Conservation (phyloP, 2,888 invertebrate genomes). For the Theodoxus fluviatilis region DNA sequence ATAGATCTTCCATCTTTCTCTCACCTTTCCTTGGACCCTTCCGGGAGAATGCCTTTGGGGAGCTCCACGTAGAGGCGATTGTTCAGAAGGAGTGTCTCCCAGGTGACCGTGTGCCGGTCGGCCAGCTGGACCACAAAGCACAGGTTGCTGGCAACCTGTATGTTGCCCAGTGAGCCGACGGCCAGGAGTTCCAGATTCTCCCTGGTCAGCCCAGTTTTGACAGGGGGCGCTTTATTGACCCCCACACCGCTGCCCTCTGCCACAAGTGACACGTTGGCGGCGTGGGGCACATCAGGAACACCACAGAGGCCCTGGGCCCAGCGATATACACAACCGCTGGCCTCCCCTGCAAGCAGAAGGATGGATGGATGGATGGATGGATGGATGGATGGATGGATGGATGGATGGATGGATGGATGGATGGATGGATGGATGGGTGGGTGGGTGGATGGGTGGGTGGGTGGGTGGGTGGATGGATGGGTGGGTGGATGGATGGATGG, state of each 20-base stretch:
- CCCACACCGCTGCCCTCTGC: conserved; percentile 78
- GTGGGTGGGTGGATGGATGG: too few relatives aligned
- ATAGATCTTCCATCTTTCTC: too few relatives aligned
- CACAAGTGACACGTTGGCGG: conserved; percentile 71
- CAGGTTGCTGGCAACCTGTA: conserved; percentile 55
- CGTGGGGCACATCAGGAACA: conserved; percentile 99
- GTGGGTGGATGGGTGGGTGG: too few relatives aligned
- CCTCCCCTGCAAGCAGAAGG: too few relatives aligned
- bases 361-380: too few relatives aligned
- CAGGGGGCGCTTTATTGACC: conserved; percentile 76
- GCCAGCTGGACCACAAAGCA: conserved; percentile 76
- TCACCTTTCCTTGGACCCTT: conserved; percentile 90
- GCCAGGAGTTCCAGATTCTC: conserved; percentile 50
- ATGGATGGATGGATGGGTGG: too few relatives aligned
- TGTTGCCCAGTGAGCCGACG: conserved; percentile 37
- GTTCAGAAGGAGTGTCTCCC: conserved; percentile 82
- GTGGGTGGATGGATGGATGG: too few relatives aligned
- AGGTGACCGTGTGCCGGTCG: conserved; percentile 79
- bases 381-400: too few relatives aligned
- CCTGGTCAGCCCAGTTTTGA: conserved; percentile 66
- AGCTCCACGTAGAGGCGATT: conserved; percentile 88
- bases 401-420: too few relatives aligned
- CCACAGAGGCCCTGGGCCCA: conserved; percentile 99
- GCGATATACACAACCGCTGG: conserved; percentile 77
- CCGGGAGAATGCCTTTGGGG: conserved; percentile 84